Conservation (phyloP, 92 coral and sea anemone species). For the Umimayanthus kanabou region DNA sequence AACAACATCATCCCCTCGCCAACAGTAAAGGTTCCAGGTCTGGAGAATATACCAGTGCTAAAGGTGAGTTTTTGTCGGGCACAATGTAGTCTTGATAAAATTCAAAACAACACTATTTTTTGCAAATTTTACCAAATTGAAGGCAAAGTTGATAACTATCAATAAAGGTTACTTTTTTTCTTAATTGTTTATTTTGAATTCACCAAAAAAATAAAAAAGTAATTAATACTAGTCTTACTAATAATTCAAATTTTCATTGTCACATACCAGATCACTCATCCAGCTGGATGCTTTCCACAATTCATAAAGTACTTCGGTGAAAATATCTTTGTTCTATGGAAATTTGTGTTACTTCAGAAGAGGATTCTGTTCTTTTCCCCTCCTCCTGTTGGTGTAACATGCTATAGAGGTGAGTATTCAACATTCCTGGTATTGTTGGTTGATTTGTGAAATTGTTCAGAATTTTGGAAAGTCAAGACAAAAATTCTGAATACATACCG, state of each 20-base stretch:
- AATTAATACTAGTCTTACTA: too few relatives aligned
- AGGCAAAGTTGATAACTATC: background rate
- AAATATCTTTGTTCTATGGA: constrained; percentile 91
- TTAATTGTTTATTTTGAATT: too few relatives aligned
- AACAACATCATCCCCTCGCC: constrained; percentile 93
- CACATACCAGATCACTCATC: constrained; percentile 85
- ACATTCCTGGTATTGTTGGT: background rate
- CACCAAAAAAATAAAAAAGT: background rate
- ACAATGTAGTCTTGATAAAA: background rate
- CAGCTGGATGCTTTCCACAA: constrained; percentile 99
- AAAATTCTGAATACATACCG: too few relatives aligned
- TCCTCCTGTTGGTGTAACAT: constrained; percentile 96
- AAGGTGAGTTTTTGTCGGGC: constrained; percentile 46
- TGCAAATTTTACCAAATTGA: background rate
- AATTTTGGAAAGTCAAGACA: too few relatives aligned
- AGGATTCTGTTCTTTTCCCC: constrained; percentile 94
- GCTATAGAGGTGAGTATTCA: constrained; percentile 86
- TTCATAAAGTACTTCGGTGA: constrained; percentile 96
- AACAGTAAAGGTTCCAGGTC: constrained; percentile 82
- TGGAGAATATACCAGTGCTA: constrained; percentile 93
- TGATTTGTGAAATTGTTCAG: background rate
- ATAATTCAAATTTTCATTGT: background rate
- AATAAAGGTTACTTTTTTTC: too few relatives aligned
- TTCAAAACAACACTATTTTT: background rate
- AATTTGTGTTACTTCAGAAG: constrained; percentile 89